phyloP scores from a whole-genome alignment of 2,797 vertebrate genomes.

The Limnodromus scolopaceus region DNA sequence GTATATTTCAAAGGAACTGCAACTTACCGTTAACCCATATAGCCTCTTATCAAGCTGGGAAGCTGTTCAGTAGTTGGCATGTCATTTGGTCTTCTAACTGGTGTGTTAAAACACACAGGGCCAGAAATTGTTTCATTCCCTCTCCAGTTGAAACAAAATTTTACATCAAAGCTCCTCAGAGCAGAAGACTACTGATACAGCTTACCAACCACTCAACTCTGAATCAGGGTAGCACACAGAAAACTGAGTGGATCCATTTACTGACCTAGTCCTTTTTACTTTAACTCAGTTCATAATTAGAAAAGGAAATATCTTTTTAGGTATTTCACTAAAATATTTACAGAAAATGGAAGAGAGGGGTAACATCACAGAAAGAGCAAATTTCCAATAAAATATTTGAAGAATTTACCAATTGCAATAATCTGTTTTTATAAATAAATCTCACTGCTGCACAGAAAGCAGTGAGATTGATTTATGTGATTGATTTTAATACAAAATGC shows the following conservation, averaged over 20 bases:
- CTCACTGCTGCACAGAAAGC: neutral
- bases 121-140: neutral
- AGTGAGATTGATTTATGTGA: neutral
- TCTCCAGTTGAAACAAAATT: neutral
- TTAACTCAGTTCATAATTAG: neutral
- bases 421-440: neutral
- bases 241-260: neutral
- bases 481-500: neutral
- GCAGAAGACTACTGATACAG: neutral
- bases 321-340: neutral
- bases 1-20: neutral
- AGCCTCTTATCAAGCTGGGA: neutral
- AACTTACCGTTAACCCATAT: neutral
- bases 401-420: neutral
- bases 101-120: neutral
- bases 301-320: neutral
- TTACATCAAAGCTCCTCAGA: neutral
- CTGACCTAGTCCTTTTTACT: neutral
- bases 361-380: neutral
- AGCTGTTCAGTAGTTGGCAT: neutral
- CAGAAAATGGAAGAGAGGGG: neutral
- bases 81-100: neutral
- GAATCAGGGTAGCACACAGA: neutral
- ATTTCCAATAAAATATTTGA: neutral
- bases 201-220: neutral